Base-by-base conservation (phyloP, 2,888 invertebrate species). In the Aricia artaxerxes region DNA sequence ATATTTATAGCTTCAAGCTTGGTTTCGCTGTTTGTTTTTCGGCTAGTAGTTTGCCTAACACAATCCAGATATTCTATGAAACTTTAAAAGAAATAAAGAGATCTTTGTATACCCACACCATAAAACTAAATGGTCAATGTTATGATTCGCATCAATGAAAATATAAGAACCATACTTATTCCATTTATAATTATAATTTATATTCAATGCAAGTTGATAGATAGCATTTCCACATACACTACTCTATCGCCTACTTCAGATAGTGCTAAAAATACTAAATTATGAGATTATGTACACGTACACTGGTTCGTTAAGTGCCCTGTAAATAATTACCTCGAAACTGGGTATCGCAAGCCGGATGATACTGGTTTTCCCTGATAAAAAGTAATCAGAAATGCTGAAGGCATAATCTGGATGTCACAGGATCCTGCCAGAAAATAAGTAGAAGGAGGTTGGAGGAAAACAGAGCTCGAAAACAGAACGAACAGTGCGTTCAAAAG, bases 281-380 rank as follows among this genome's bases (percentile, higher is more conserved):
- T 16, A 57, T 5, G 61, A 49, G 24, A 24, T 24, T 24, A 24
- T 24, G 24, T 57, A 64, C 31, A 64, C 31, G 1, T 0, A 31
- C 11, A 64, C 64, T 64, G 11, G 31, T 64, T 64, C 64, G 64
- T 31, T 6, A 64, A 69, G 69, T 35, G 69, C 35, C 69, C 4
- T 38, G 69, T 69, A 13, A 69, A 69, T 38, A 38, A 69, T 13
- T 69, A 69, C 13, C 35, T 35, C 69, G 4, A 38, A 69, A 69
- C 35, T 38, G 13, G 69, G 13, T 16, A 16, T 69, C 69, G 35
- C 9, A 2, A 11, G 24, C 13, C 69, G 9, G 69, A 64, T 24
- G 11, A 35, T 69, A 69, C 69, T 69, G 69, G 69, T 69, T 69
- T 69, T 69, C 69, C 69, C 64, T 69, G 64, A 31, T 31, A 69